Percentiles rank a stretch among this genome's conserved stretches.
These are phyloP conservation scores for Fopius arisanus DNA, from an alignment of 1,140 invertebrate species.

Conservation along the genomic window DNA sequence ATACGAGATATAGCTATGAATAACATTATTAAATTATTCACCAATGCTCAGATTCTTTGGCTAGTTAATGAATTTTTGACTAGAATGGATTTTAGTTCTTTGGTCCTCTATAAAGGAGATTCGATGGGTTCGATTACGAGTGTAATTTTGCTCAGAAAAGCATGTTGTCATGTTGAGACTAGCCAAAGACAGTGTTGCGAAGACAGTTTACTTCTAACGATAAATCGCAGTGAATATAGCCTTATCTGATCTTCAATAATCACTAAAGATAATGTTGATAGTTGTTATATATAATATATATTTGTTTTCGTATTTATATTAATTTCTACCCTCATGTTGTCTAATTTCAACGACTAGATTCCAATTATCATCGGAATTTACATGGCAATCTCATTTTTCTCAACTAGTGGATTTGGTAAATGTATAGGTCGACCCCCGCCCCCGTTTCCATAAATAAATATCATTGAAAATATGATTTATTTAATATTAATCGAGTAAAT, in stretches of 20 bases:
- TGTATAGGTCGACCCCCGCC: too few relatives aligned
- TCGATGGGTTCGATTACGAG: background rate
- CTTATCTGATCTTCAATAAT: background rate
- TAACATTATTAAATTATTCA: background rate
- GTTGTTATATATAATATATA: constrained; percentile 15
- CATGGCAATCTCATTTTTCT: background rate
- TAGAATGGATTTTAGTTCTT: constrained; percentile 3
- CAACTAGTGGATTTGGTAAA: background rate
- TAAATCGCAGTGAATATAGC: constrained; percentile 28
- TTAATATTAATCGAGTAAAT: too few relatives aligned
- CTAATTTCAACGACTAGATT: constrained; percentile 16
- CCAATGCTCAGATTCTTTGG: background rate
- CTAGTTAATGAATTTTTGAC: background rate
- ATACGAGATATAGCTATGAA: background rate
- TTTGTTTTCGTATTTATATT: background rate
- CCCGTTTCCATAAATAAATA: too few relatives aligned
- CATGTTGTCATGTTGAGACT: background rate
- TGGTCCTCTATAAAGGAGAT: constrained; percentile 4
- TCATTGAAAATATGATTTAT: too few relatives aligned
- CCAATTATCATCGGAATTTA: constrained; percentile 17
- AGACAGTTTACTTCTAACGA: constrained; percentile 22
- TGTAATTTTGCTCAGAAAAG: background rate
- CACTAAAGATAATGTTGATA: background rate
- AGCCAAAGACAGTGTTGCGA: background rate
- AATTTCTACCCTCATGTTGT: background rate